Base-by-base conservation (phyloP, 2,113 vertebrate genomes). In the Ophiodon elongatus region DNA sequence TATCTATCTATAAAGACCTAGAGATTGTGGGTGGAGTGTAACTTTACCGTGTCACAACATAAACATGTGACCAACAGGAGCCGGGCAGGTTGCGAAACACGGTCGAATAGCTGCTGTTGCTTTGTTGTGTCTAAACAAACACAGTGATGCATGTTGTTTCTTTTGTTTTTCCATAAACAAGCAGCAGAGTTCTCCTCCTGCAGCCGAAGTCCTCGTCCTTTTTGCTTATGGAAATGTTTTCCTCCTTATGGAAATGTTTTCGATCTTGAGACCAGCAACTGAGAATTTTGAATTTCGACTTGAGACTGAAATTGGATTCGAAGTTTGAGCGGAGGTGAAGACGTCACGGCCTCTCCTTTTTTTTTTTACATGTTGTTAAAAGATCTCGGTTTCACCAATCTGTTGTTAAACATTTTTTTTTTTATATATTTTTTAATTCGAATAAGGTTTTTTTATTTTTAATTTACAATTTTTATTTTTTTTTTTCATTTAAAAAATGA, bases 191-290 rank as follows among this genome's bases (percentile, higher is more conserved):
- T 67, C 8, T 33, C 76, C 31, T 25, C 45, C 8, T 39, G 47
- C 43, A 43, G 29, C 39, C 14, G 14, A 45, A 39, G 35, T 69
- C 50, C 7, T 8, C n/a, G 59, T 41, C 39, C 23, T 64, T 88
- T 31, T 89, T 89, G 85, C 65, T 84, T 89, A 88, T 33, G 89
- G 72, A 92, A 92, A 91, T 91, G 64, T 59, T 39, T 0, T 4
- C 2, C 50, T 66, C 41, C 73, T 64, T 31, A 91, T 85, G 88
- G 80, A 90, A 91, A 91, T 85, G 1, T 8, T 52, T 52, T 56
- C 2, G 10, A 47, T 35, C 67, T 62, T 54, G 0, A 45, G 50
- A 50, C 19, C 45, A 15, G 1, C 1, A 54, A 10, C 8, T 2
- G 17, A 39, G 27, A 27, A 86, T 93, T 43, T 89, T 89, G 84